Evolutionary conservation across 2,113 vertebrate genomes (phyloP).

Genomic region (Scomber japonicus): DNA sequence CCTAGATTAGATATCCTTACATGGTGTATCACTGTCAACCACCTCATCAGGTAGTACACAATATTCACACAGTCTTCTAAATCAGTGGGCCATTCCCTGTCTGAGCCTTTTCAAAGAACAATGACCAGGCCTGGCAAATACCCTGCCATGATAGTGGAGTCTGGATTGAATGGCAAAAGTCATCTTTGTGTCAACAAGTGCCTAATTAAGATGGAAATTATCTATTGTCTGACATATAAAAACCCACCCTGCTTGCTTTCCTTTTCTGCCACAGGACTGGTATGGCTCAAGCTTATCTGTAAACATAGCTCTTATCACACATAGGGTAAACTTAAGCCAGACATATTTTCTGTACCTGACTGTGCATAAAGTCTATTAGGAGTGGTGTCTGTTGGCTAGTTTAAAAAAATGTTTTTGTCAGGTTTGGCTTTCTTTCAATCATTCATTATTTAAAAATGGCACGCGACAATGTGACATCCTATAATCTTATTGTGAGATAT

Average conservation of each 20-base stretch:
- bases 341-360: background rate
- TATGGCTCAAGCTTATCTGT: background rate
- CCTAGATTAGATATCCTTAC: background rate
- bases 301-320: background rate
- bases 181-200: background rate
- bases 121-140: background rate
- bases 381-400: background rate
- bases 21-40: constrained; percentile 27
- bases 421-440: too few species aligned
- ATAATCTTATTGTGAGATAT: background rate
- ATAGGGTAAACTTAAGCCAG: too few species aligned
- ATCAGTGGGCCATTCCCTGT: constrained; percentile 36
- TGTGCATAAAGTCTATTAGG: background rate
- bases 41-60: background rate
- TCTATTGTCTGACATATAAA: background rate
- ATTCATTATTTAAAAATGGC: too few species aligned
- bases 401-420: background rate
- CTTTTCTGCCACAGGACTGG: background rate
- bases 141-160: background rate
- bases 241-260: background rate
- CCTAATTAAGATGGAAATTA: background rate
- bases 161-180: background rate
- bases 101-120: constrained; percentile 31
- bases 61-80: constrained; percentile 3
- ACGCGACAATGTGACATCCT: background rate